Evolutionary conservation across 2,888 invertebrate genomes (phyloP).

Genomic region (Melangyna quadrimaculata): DNA sequence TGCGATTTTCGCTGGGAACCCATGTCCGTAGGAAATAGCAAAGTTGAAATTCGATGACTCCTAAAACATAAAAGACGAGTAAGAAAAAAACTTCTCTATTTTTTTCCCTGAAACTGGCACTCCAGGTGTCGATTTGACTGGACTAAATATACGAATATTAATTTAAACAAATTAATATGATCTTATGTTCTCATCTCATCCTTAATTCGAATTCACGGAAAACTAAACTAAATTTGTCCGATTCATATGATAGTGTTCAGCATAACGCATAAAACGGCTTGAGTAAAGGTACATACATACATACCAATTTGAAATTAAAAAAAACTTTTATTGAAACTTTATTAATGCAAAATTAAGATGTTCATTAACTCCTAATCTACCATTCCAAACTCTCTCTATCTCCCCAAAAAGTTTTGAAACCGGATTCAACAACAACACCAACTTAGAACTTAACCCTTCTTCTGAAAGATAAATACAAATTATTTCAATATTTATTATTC

Average conservation of each 20-base stretch:
- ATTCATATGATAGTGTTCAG: neutral
- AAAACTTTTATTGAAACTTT: neutral
- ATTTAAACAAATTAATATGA: neutral
- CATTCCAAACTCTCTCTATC: neutral
- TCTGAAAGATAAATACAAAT: neutral
- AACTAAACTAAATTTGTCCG: neutral
- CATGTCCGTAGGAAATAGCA: too few species aligned
- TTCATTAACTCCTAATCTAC: neutral
- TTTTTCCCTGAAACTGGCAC: too few species aligned
- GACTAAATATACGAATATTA: too few species aligned
- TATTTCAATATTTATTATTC: neutral
- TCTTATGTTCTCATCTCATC: neutral
- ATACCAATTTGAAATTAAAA: too few species aligned
- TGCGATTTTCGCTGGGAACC: too few species aligned
- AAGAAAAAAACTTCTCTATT: too few species aligned
- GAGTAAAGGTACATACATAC: too few species aligned
- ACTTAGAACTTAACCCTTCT: neutral
- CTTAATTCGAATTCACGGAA: neutral
- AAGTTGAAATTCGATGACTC: too few species aligned
- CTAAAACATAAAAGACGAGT: too few species aligned
- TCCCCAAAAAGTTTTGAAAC: neutral
- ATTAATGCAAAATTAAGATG: neutral
- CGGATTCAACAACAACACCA: neutral
- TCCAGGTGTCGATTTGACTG: too few species aligned
- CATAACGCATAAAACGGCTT: neutral